These are phyloP conservation scores for Drosophila cognata DNA, from an alignment of 2,888 invertebrate genomes.

Conservation along the genomic window DNA sequence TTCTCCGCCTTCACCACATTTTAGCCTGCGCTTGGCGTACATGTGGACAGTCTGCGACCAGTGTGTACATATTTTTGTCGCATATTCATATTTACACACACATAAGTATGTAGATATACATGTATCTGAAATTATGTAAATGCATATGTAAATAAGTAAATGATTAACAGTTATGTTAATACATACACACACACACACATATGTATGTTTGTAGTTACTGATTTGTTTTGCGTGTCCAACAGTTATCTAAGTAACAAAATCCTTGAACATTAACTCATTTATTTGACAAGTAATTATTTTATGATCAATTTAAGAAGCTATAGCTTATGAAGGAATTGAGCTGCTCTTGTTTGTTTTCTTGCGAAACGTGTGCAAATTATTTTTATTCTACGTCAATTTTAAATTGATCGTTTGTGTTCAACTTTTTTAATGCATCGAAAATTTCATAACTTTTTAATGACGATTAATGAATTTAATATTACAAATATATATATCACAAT, in stretches of 20 bases:
- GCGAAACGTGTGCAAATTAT: not conserved
- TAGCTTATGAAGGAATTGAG: not conserved
- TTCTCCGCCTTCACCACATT: constrained; percentile 9
- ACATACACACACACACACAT: not conserved
- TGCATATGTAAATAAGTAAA: not conserved
- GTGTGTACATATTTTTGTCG: constrained; percentile 57
- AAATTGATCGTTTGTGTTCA: not conserved
- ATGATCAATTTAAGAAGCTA: constrained; percentile 8
- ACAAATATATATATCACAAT: not conserved
- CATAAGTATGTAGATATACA: not conserved
- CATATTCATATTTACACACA: constrained; percentile 14
- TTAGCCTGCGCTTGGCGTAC: constrained; percentile 8
- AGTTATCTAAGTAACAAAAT: not conserved
- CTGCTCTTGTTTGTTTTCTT: not conserved
- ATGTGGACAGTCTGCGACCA: constrained; percentile 32
- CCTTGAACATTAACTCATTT: not conserved
- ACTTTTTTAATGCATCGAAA: not conserved
- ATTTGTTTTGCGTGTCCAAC: not conserved
- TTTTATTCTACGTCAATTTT: not conserved
- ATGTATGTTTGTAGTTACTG: not conserved
- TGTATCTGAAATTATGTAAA: not conserved
- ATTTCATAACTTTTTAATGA: not conserved
- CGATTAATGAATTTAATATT: not conserved
- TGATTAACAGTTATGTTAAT: not conserved
- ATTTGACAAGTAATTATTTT: not conserved